Base-by-base conservation (phyloP, 2,113 vertebrate genomes). In the Labeo rohita region DNA sequence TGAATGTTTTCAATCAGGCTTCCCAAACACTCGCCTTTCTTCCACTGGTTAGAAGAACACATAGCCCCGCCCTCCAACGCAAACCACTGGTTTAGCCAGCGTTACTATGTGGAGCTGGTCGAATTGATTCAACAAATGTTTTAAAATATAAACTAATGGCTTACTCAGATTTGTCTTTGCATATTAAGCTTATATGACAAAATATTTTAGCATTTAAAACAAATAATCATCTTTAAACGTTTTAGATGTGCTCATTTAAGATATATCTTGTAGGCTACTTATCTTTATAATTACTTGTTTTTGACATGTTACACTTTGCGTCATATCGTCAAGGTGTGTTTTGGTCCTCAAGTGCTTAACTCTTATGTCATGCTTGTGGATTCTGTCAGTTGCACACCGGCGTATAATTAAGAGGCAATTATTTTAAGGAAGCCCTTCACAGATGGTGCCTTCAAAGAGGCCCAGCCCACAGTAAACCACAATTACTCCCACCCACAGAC, bases 371-470 rank as follows among this genome's bases (percentile, higher is more conserved):
- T 52, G 65, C 80, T 83, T 83, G 63, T 70, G 63, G 80, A 83
- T 70, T 83, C 63, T 70, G 47, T 52, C 65, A 81, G 13, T 81
- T 80, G 59, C n/a, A 63, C 39, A 49, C 45, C 8, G 9, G 45
- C 23, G 16, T 83, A 83, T 83, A 83, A 83, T 83, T 70, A 83
- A 83, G 80, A 70, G 47, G 80, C 65, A 83, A 83, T 83, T 83
- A 83, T 83, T 83, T 83, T 50, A 54, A 83, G 80, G 47, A 83
- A 83, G 47, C 80, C 80, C 65, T 36, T 54, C 80, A 83, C 80
- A 83, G 80, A 83, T 83, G 80, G 80, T 83, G 80, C 80, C 80
- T 70, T 83, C 28, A 83, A 83, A 83, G 80, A 83, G 34, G 49
- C 47, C 65, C 65, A 70, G 34, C 80, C 80, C 80, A 83, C 80